Base-by-base conservation (phyloP, 2,888 invertebrate genomes). In the Tetropium fuscum region DNA sequence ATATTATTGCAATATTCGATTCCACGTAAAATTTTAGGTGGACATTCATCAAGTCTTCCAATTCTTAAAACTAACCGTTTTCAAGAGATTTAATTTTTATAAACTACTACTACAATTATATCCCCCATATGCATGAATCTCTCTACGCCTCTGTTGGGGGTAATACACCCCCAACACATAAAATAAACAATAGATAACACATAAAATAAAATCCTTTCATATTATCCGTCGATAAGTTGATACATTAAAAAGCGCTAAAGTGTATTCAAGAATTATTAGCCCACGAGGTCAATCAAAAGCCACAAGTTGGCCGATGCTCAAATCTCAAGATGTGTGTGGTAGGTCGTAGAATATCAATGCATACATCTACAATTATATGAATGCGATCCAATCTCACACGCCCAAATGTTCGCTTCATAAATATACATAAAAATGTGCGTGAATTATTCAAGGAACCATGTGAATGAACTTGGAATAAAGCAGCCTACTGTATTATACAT, bases 241-340 rank as follows among this genome's bases (percentile, higher is more conserved):
- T 10, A n/a, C 30, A 41, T 41, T 41, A 22, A 0, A 18, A 18
- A 18, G 19, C 10, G 19, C 6, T 11, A 38, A 22, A 2, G 1
- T 10, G 13, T 19, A 19, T 18, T 41, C 11, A 40, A 19, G 41
- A 22, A 20, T 41, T n/a, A n/a, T 19, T 41, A 20, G 41, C 22
- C 22, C 7, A 18, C 18, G 18, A 41, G 41, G 41, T 41, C 41
- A 41, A 11, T 41, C 41, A 41, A 11, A 20, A 16, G 19, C 20
- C 11, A 41, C 41, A 41, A 22, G 41, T 41, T 41, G 41, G 41
- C 41, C 22, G 2, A 11, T n/a, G 19, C 22, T 18, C 41, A 41
- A 41, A 5, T 19, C 8, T 19, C 40, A 16, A 40, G 40, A 3
- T 11, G 10, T n/a, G 30, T 30, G 30, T 18, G 11, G 11, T 18